Evolutionary conservation across 2,113 vertebrate genomes (phyloP), one percentile per base, ranked within the genome.

Genomic region (Uria aalge): DNA sequence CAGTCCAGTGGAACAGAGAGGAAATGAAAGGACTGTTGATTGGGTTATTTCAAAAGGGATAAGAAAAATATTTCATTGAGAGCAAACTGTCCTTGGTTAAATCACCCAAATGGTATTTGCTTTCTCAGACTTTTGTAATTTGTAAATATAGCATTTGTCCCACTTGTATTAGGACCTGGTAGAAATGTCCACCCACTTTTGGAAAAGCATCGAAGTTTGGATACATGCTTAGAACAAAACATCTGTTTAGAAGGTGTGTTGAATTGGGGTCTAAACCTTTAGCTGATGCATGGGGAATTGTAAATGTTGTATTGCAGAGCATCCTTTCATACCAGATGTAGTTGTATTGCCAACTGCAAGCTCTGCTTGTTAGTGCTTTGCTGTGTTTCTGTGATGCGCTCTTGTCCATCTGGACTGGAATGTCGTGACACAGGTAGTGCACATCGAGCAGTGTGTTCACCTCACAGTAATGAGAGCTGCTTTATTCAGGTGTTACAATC

Each of bases 311-410:
- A 43, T 6, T 45, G 43, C 66, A 75, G 55, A 36, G 22, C 20
- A 29, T n/a, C 47, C 26, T 78, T 53, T 38, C 59, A 0, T 43
- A 6, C 0, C 1, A 2, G n/a, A 45, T 45, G 45, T 18, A 19
- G 45, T 24, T 71, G 21, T n/a, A 9, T 1, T 53, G 66, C 43
- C 52, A 21, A 11, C 30, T 59, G 1, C 5, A 11, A 52, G 47
- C 56, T 82, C 43, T 67, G 63, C 81, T 48, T 20, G 0, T 21
- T 48, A n/a, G 47, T 2, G 11, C 50, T 47, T 10, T 17, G 60
- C 29, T 9, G 53, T 9, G 2, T 71, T 48, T 36, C 29, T 48
- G 4, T 8, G 83, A 27, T 79, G 75, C 20, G 0, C 57, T 75
- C 38, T 62, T 38, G 36, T 2, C 45, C 8, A 0, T 22, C 66